Base-by-base conservation (phyloP, 1,140 invertebrate species). In the Rhysida immarginata region DNA sequence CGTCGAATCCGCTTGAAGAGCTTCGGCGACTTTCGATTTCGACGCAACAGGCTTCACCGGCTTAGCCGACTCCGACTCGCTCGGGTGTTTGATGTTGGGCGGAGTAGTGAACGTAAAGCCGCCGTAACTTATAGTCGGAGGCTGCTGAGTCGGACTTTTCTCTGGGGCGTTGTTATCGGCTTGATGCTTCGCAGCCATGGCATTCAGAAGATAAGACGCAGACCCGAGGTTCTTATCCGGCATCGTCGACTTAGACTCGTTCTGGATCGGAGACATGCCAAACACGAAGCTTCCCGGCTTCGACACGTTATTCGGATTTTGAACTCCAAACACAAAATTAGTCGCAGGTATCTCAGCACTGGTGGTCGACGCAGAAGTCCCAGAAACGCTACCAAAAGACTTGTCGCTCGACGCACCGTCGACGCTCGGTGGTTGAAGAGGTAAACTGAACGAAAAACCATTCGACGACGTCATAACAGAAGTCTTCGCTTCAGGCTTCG, bases 291-390 rank as follows among this genome's bases (percentile, higher is more conserved):
- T 42, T 2, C 41, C 20, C 23, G 53, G 42, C 21, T 55, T 55
- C 2, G 41, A 16, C 27, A 2, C 21, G 5, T 20, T 5, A 45
- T 23, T 44, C 3, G 52, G 3, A 8, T 21, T 16, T 8, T 26
- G 14, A n/a, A n/a, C 18, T 16, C 53, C 53, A 55, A 55, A 55
- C 14, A 55, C 53, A 48, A 55, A 55, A 18, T 5, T 16, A n/a
- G n/a, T n/a, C n/a, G n/a, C n/a, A n/a, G n/a, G n/a, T n/a, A n/a
- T n/a, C n/a, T n/a, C n/a, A n/a, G n/a, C n/a, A n/a, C n/a, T n/a
- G n/a, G n/a, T n/a, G n/a, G n/a, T n/a, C n/a, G n/a, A n/a, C n/a
- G n/a, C n/a, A n/a, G n/a, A n/a, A n/a, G n/a, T n/a, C n/a, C n/a
- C n/a, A n/a, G n/a, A n/a, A n/a, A n/a, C n/a, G n/a, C n/a, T n/a